Evolutionary conservation across 35 echinoderm and acorn worm species (phyloP).

Genomic region (Patiria miniata): DNA sequence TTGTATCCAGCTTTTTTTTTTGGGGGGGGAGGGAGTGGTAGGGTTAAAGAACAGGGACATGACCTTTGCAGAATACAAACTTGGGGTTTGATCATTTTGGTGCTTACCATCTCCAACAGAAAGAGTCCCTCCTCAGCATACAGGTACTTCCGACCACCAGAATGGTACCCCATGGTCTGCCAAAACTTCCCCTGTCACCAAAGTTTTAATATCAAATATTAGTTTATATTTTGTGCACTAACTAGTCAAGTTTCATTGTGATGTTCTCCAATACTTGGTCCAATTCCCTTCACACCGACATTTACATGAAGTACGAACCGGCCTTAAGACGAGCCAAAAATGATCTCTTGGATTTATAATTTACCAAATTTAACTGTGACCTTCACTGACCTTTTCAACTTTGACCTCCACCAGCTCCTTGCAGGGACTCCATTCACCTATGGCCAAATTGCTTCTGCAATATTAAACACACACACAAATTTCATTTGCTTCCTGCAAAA

Average conservation of each 20-base stretch:
- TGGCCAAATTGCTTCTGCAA: conserved; percentile 65
- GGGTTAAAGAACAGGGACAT: too few species aligned
- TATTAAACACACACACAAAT: neutral
- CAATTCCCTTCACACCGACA: neutral
- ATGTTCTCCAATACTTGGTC: neutral
- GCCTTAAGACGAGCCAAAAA: neutral
- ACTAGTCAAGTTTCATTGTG: too few species aligned
- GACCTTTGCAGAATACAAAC: neutral
- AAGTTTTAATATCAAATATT: too few species aligned
- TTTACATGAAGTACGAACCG: too few species aligned
- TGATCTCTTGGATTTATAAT: neutral
- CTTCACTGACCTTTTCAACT: conserved; percentile 56
- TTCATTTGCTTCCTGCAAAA: neutral
- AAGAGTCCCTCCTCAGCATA: conserved; percentile 90
- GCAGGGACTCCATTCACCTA: conserved; percentile 73
- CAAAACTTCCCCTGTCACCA: conserved; percentile 82
- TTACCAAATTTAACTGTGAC: too few species aligned
- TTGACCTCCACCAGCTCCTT: conserved; percentile 78
- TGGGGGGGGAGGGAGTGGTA: too few species aligned
- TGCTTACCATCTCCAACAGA: conserved; percentile 77
- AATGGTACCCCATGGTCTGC: conserved; percentile 86
- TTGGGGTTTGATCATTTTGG: neutral
- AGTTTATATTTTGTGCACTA: too few species aligned
- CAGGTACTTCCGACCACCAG: conserved; percentile 65
- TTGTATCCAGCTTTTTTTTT: too few species aligned